phyloP scores from a whole-genome alignment of 35 echinoderm and acorn worm genomes.

The Apostichopus japonicus region DNA sequence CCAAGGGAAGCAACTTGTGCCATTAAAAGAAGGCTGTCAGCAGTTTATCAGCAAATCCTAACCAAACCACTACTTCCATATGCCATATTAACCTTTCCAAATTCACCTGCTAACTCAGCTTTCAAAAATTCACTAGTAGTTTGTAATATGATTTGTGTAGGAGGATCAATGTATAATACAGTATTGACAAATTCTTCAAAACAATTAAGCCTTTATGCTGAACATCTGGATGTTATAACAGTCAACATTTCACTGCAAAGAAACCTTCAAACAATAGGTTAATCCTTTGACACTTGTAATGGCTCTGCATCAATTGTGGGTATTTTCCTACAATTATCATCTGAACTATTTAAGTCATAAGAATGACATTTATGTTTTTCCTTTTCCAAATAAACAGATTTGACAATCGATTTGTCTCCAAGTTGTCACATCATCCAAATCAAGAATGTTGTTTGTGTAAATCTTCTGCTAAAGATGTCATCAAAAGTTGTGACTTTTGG shows the following conservation, averaged over 20 bases:
- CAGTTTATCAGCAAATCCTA: neutral
- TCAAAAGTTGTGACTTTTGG: slow-evolving; percentile 1
- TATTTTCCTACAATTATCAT: slow-evolving; percentile 21
- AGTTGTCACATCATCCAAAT: neutral
- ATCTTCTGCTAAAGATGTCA: slow-evolving; percentile 29
- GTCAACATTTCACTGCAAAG: neutral
- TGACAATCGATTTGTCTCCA: slow-evolving; percentile 25
- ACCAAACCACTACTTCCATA: neutral
- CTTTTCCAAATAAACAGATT: slow-evolving; percentile 33
- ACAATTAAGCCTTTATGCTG: neutral
- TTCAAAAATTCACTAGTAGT: neutral
- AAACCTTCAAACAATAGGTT: slow-evolving; percentile 6
- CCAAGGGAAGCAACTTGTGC: neutral
- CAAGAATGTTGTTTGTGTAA: slow-evolving; percentile 22
- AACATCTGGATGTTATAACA: slow-evolving; percentile 7
- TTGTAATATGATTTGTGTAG: neutral
- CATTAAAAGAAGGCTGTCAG: neutral
- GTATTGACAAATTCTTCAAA: slow-evolving; percentile 10
- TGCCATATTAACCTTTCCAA: neutral
- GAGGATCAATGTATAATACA: neutral
- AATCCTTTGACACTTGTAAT: slow-evolving; percentile 9
- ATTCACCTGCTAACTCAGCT: neutral
- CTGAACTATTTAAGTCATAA: slow-evolving; percentile 39
- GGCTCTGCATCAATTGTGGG: neutral
- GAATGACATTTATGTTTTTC: slow-evolving; percentile 23